A percentile compares a stretch with the other conserved stretches of the same genome.
phyloP scores from a whole-genome alignment of 2,113 vertebrate species.

The Coptodon bakossiorum region DNA sequence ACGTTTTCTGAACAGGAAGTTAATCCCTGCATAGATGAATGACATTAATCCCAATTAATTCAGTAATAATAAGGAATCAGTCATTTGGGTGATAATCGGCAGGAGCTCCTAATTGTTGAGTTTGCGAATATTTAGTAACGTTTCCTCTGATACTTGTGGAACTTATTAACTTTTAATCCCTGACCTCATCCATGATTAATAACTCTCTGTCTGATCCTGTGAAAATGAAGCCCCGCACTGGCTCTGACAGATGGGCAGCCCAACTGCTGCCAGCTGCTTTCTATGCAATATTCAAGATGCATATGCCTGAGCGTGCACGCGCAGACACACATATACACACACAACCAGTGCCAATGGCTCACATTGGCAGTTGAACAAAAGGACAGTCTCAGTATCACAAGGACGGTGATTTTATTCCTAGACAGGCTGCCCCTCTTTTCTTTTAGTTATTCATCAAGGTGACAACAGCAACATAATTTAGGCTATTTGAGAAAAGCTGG shows the following conservation, averaged over 20 bases:
- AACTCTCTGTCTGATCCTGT: conserved; percentile 33
- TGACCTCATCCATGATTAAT: conserved; percentile 51
- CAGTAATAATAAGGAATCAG: not conserved
- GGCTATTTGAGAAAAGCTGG: fast-evolving
- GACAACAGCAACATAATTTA: not conserved
- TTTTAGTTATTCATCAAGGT: not conserved
- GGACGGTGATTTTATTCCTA: not conserved
- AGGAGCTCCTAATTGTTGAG: not conserved
- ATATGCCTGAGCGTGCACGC: not conserved
- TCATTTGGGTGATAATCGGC: not conserved
- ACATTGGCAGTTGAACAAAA: not conserved
- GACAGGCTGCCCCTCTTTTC: not conserved
- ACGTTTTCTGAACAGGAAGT: not conserved
- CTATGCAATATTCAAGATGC: conserved; percentile 27
- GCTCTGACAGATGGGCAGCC: conserved; percentile 40
- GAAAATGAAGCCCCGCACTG: not conserved
- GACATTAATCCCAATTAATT: not conserved
- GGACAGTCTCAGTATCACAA: not conserved
- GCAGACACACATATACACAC: not conserved
- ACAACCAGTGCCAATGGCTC: not conserved
- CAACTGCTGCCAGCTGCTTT: conserved; percentile 51
- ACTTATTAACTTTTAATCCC: conserved; percentile 54
- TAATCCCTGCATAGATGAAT: not conserved
- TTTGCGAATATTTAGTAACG: conserved; percentile 38
- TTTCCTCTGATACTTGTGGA: conserved; percentile 39